Evolutionary conservation across 2,113 vertebrate species (phyloP), one percentile per base, ranked within the genome.

Genomic region (Psilopsiagon aurifrons): DNA sequence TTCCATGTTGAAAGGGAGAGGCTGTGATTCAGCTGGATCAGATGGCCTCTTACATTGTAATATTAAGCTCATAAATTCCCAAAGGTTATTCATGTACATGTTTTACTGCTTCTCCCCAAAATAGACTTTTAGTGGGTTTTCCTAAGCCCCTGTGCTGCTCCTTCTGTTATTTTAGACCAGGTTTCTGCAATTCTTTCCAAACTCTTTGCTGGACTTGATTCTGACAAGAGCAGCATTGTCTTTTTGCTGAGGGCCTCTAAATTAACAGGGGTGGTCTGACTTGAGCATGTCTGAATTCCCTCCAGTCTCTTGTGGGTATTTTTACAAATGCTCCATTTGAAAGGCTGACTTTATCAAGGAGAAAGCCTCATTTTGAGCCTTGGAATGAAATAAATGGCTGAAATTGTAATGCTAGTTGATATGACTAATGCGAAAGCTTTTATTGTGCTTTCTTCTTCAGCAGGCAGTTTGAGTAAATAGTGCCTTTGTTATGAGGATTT

Each of bases 161-260:
- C 43, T 73, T 54, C 62, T 51, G 10, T 22, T 1, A 1, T 37
- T 44, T 82, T 60, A 69, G 43, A 52, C 27, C 16, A 37, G 9
- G 27, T 29, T 37, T 90, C 39, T 43, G 7, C 1, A 1, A 3
- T 85, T 10, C 43, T 70, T 33, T 62, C 44, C 31, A 37, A 7
- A 62, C n/a, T 35, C 17, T 33, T 83, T 1, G 1, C 35, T 1
- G 0, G 52, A 19, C 47, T 66, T 0, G 2, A 1, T 63, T 73
- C 51, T 2, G 8, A 39, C 29, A 29, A 69, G 37, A 49, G 71
- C 27, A 79, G 20, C 13, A 4, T 5, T 63, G 39, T 7, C 35
- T 67, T 54, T 54, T 60, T 63, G 9, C 63, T 63, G 41, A 27
- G 37, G 19, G 6, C 62, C 62, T 62, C 27, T 43, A 11, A 52